Evolutionary conservation across 2,888 invertebrate species (phyloP), one percentile per base, ranked within the genome.

Genomic region (Xestobium rufovillosum): DNA sequence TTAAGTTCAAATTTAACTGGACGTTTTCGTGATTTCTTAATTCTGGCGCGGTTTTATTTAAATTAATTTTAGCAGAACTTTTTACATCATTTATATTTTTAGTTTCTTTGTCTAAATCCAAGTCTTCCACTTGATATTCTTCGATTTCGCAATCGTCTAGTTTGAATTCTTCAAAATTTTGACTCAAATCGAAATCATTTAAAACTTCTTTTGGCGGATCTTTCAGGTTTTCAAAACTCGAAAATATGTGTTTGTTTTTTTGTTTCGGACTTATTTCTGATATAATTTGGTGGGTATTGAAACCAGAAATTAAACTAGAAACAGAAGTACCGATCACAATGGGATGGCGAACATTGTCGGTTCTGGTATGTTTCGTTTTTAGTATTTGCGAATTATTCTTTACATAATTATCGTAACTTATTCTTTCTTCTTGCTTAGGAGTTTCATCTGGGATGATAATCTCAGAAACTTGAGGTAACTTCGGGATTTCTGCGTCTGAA

Each of bases 131-230:
- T n/a, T n/a, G n/a, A n/a, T n/a, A n/a, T n/a, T 65, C 64, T 37
- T 65, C 64, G 27, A 74, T 73, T 59, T 83, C 81, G 60, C 75
- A 76, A 36, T 83, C 83, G 56, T 83, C 83, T 51, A 84, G 69
- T 56, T 81, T 82, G 59, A 84, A 84, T 57, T 84, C 84, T 56
- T 84, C 84, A 55, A 84, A 84, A 62, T 83, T 83, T 59, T 83
- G 80, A 43, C 80, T 75, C 52, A 83, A 71, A 56, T 80, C 80
- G 55, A 77, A 79, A 51, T 75, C 76, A 56, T 73, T 72, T 50
- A 71, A 8, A n/a, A 6, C 6, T 19, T 19, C 23, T n/a, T 19
- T 19, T 19, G 6, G 23, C n/a, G 23, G n/a, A 19, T 60, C 60
- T 61, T 65, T 63, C 37, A 53, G 30, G 40, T 53, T 57, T 43